These are phyloP conservation scores for Trichopoda pennipes DNA, from an alignment of 2,888 invertebrate genomes.

Conservation along the genomic window DNA sequence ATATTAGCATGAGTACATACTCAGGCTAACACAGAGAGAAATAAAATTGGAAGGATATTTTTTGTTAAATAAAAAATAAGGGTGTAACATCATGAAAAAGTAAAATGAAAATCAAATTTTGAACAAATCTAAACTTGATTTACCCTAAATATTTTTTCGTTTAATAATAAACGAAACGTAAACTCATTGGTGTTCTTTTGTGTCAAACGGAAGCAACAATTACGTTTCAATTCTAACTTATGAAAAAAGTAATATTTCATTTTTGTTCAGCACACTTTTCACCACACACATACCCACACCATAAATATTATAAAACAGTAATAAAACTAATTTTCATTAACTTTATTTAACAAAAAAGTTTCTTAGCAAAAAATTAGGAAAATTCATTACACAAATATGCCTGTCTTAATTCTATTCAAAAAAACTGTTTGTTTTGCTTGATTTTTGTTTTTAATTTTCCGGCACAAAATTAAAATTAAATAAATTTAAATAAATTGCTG, in stretches of 20 bases:
- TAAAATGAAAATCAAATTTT: not conserved
- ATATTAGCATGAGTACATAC: slow-evolving; percentile 6
- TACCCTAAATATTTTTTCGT: not conserved
- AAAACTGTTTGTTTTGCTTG: not conserved
- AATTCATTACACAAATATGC: too few species aligned
- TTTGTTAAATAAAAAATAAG: slow-evolving; percentile 22
- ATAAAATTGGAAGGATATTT: slow-evolving; percentile 1
- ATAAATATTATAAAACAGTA: too few species aligned
- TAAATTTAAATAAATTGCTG: too few species aligned
- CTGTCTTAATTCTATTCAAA: too few species aligned
- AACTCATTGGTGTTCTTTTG: slow-evolving; percentile 14
- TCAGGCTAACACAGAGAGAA: not conserved
- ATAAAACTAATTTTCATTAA: slow-evolving; percentile 25
- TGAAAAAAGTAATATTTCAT: slow-evolving; percentile 62
- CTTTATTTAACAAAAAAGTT: slow-evolving; percentile 15
- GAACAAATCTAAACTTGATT: slow-evolving; percentile 22
- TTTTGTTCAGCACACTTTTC: slow-evolving; percentile 41
- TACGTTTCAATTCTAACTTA: slow-evolving; percentile 62
- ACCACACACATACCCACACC: not conserved
- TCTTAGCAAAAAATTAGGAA: not conserved
- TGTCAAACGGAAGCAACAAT: slow-evolving; percentile 59
- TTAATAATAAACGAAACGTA: slow-evolving; percentile 24
- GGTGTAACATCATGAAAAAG: slow-evolving; percentile 25
- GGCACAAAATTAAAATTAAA: too few species aligned
- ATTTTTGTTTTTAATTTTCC: too few species aligned